Conservation (phyloP, 2,888 invertebrate genomes). For the Ectemnius cavifrons region DNA sequence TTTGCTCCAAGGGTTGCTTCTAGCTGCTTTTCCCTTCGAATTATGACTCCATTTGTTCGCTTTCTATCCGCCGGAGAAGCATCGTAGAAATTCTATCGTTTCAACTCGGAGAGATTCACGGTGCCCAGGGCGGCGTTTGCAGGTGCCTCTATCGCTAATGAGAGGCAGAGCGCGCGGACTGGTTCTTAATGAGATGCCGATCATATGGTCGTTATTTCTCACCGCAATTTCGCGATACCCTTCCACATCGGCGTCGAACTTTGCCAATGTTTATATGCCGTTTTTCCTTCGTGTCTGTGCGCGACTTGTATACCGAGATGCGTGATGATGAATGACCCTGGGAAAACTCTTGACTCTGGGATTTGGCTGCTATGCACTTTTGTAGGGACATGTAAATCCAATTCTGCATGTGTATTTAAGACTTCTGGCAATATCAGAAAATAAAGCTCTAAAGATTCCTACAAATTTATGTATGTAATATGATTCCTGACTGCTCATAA, state of each 20-base stretch:
- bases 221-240: slow-evolving; percentile 38
- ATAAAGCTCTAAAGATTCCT: too few relatives aligned
- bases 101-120: slow-evolving; percentile 28
- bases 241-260: slow-evolving; percentile 28
- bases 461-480: too few relatives aligned
- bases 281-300: too few relatives aligned
- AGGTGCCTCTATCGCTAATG: slow-evolving; percentile 47
- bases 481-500: too few relatives aligned
- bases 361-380: too few relatives aligned
- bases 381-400: too few relatives aligned
- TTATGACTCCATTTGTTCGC: slow-evolving; percentile 12
- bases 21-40: slow-evolving; percentile 5
- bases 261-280: too few relatives aligned
- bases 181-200: slow-evolving; percentile 67
- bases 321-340: too few relatives aligned
- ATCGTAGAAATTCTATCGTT: neutral
- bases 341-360: too few relatives aligned
- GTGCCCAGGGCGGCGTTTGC: slow-evolving; percentile 35
- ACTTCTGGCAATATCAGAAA: too few relatives aligned
- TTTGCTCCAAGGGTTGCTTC: slow-evolving; percentile 43
- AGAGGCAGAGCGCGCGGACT: slow-evolving; percentile 55
- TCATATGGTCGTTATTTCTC: slow-evolving; percentile 68
- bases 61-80: neutral
- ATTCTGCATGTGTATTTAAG: too few relatives aligned
- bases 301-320: too few relatives aligned